A percentile compares a stretch with the other conserved stretches of the same genome.
Conservation (phyloP, 2,888 invertebrate species). For the Pristionchus japonicus region DNA sequence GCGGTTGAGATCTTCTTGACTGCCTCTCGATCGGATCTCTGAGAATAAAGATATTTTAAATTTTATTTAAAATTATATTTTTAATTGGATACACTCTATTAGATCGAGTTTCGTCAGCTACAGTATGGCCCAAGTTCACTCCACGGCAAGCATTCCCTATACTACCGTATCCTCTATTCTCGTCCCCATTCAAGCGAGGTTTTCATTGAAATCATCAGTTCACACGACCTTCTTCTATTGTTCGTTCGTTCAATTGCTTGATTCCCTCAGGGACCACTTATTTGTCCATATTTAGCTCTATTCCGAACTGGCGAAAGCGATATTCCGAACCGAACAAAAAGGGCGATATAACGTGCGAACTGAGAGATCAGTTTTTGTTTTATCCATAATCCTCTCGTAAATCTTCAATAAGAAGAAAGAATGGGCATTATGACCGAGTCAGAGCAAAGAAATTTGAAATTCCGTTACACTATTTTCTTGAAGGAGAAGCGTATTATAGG, state of each 20-base stretch:
- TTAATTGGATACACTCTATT: too few relatives aligned
- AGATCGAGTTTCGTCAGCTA: neutral
- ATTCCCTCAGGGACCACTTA: neutral
- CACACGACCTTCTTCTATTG: neutral
- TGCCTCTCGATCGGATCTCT: conserved; percentile 6
- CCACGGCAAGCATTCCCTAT: neutral
- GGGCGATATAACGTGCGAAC: neutral
- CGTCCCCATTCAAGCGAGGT: neutral
- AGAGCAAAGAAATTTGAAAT: neutral
- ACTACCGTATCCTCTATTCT: neutral
- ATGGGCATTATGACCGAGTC: neutral
- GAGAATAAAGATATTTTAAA: neutral
- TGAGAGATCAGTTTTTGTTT: neutral
- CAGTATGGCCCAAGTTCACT: neutral
- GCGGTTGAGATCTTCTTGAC: conserved; percentile 37
- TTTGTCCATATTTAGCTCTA: neutral
- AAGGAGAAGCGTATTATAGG: neutral
- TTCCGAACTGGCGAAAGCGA: too few relatives aligned
- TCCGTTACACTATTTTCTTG: neutral
- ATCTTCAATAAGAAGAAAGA: neutral
- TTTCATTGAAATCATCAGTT: neutral
- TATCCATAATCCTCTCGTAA: neutral
- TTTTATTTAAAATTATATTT: too few relatives aligned
- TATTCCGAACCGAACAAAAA: too few relatives aligned
- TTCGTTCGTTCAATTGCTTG: neutral